Conservation (phyloP, 2,888 invertebrate species). For the Scrobipalpa atriplicella region DNA sequence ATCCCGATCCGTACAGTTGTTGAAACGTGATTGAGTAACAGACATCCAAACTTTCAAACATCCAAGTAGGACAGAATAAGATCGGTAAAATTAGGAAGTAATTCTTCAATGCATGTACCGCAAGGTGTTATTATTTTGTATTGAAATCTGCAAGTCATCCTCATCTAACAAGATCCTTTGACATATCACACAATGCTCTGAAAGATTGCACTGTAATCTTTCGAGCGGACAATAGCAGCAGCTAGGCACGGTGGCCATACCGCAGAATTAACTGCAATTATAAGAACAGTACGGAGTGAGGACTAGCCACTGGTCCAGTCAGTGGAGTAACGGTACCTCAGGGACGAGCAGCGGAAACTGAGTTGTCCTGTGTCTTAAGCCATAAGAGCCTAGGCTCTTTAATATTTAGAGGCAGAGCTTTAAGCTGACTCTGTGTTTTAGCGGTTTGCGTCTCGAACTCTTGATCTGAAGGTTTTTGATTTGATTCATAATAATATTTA, state of each 20-base stretch:
- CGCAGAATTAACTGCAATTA: conserved; percentile 77
- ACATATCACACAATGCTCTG: neutral
- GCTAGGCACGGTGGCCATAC: conserved; percentile 49
- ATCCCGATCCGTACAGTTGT: no score
- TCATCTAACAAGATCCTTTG: neutral
- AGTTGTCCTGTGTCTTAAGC: conserved; percentile 35
- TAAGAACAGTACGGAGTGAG: conserved; percentile 68
- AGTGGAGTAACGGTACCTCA: conserved; percentile 71
- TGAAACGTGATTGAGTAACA: no score
- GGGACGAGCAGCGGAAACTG: conserved; percentile 63
- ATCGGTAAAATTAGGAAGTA: no score
- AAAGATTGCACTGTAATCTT: conserved; percentile 40
- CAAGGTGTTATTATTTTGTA: neutral
- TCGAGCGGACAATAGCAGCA: conserved; percentile 45
- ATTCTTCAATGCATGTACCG: no score
- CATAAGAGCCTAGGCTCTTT: conserved; percentile 5
- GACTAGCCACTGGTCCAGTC: conserved; percentile 50
- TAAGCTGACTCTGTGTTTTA: no score
- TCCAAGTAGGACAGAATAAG: no score
- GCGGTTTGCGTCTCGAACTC: no score
- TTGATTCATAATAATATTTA: no score
- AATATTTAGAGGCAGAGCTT: no score
- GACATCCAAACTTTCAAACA: no score
- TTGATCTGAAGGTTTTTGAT: no score
- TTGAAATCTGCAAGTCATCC: neutral